Evolutionary conservation across 2,888 invertebrate species (phyloP).

Genomic region (Tetramorium bicarinatum): DNA sequence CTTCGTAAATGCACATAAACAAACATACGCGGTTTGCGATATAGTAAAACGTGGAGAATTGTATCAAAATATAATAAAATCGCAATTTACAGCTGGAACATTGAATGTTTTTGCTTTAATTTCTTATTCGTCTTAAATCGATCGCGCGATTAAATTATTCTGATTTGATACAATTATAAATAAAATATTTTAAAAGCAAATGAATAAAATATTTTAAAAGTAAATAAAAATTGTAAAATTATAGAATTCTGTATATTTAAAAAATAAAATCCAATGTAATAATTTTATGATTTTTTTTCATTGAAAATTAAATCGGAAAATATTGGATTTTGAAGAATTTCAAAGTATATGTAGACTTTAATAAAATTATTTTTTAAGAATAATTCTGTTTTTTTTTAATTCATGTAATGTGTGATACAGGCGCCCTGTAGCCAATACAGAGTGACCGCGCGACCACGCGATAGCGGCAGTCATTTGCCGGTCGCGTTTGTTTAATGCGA

Average conservation of each 20-base stretch:
- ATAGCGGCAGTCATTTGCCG: neutral
- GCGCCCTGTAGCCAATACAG: neutral
- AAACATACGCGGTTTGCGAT: constrained; percentile 37
- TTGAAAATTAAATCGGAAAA: neutral
- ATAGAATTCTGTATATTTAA: neutral
- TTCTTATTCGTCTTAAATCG: neutral
- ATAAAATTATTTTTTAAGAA: neutral
- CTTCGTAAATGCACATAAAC: constrained; percentile 50
- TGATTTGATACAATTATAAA: neutral
- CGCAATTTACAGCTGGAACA: neutral
- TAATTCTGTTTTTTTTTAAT: neutral
- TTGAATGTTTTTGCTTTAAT: neutral
- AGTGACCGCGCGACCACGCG: neutral
- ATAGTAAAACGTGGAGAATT: neutral
- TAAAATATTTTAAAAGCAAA: no score
- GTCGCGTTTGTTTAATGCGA: constrained; percentile 72
- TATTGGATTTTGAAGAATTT: neutral
- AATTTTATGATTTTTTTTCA: neutral
- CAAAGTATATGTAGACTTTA: neutral
- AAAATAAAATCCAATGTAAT: neutral
- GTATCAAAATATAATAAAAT: constrained; percentile 12
- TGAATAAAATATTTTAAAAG: no score
- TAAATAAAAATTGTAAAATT: neutral
- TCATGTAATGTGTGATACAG: neutral
- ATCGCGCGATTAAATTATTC: neutral